These are phyloP conservation scores for Meteorus colon DNA, from an alignment of 2,888 invertebrate species.

Conservation along the genomic window DNA sequence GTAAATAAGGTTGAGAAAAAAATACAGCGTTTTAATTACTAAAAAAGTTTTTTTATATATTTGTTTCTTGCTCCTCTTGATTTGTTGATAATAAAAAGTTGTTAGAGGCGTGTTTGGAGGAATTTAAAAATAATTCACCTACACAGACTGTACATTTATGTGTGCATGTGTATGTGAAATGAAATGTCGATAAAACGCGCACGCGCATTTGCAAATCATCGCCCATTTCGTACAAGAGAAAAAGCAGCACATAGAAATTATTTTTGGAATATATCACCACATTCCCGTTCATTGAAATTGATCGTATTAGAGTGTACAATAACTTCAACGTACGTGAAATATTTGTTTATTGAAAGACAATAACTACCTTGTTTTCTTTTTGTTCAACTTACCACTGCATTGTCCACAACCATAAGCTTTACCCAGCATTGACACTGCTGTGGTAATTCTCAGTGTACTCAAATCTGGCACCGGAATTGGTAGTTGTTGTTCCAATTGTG, in stretches of 20 bases:
- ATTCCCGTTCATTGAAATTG: background rate
- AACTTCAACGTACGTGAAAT: background rate
- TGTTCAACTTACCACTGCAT: conserved; percentile 70
- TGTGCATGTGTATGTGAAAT: background rate
- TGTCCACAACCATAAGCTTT: conserved; percentile 76
- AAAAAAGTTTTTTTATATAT: too few species aligned
- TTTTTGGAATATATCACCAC: background rate
- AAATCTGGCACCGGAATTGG: conserved; percentile 75
- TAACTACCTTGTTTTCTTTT: conserved; percentile 17
- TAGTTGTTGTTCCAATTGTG: conserved; percentile 71
- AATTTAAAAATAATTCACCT: background rate
- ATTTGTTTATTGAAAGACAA: background rate
- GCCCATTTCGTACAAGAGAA: background rate
- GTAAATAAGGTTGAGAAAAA: background rate
- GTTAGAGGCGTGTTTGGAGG: background rate
- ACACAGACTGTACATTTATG: conserved; percentile 4
- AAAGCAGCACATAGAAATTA: conserved; percentile 1
- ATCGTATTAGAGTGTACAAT: background rate
- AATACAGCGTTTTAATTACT: background rate
- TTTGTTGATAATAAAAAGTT: background rate
- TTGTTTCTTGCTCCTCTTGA: too few species aligned
- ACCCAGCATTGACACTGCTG: conserved; percentile 76
- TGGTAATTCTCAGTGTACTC: conserved; percentile 74
- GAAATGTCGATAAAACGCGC: conserved; percentile 61
- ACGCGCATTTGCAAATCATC: conserved; percentile 53